A percentile compares a stretch with the other conserved stretches of the same genome.
phyloP scores from a whole-genome alignment of 2,797 vertebrate species.

The Xiphophorus birchmanni region DNA sequence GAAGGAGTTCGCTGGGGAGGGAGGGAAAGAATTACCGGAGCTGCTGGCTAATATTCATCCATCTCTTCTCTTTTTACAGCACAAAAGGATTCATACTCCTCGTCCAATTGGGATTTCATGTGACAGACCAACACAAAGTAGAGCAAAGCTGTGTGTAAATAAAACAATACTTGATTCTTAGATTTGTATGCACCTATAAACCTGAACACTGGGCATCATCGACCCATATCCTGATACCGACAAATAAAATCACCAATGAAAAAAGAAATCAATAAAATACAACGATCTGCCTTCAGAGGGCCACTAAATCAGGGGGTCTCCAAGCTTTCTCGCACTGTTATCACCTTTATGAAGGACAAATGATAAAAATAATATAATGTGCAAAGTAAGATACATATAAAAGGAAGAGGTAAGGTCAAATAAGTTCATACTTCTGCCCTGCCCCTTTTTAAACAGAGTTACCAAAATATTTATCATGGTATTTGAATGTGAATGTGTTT shows the following conservation, averaged over 20 bases:
- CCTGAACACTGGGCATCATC: background rate
- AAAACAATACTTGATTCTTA: background rate
- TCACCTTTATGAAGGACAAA: too few relatives aligned
- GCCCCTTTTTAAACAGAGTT: background rate
- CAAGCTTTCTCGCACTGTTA: background rate
- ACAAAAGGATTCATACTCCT: background rate
- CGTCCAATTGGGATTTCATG: background rate
- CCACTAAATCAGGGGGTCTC: background rate
- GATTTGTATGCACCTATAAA: background rate
- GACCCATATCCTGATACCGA: background rate
- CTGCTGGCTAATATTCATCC: conserved; percentile 31
- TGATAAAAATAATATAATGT: too few relatives aligned
- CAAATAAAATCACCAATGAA: background rate
- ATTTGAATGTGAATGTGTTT: background rate
- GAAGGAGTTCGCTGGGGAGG: conserved; percentile 42
- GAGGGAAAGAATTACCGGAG: conserved; percentile 46
- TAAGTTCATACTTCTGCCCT: background rate
- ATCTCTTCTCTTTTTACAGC: conserved; percentile 2
- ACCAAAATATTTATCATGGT: background rate
- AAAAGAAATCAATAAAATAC: background rate
- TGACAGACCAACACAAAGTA: background rate
- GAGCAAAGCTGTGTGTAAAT: background rate
- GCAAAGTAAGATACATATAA: background rate
- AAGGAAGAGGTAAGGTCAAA: background rate
- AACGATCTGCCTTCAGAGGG: background rate